These are phyloP conservation scores for Smutsia gigantea DNA, from an alignment of 2,797 vertebrate species.

Conservation along the genomic window DNA sequence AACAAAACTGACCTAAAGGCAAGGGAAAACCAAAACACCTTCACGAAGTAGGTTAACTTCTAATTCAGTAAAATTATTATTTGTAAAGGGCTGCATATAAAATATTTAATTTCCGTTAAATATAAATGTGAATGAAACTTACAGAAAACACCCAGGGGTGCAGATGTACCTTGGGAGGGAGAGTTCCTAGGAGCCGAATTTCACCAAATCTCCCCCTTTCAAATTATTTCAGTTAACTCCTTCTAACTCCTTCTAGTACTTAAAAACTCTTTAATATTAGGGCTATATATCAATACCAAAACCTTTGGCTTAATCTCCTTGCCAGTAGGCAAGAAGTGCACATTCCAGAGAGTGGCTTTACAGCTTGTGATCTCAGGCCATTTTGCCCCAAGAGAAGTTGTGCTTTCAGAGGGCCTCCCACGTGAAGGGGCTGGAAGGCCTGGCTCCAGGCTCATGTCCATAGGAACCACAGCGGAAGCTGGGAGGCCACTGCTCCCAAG, in stretches of 20 bases:
- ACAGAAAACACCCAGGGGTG: background rate
- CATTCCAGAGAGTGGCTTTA: background rate
- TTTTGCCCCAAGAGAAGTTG: background rate
- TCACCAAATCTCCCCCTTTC: background rate
- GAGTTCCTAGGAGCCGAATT: background rate
- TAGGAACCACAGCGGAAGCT: background rate
- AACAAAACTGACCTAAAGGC: background rate
- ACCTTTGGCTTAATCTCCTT: constrained; percentile 14
- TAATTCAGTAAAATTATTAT: constrained; percentile 22
- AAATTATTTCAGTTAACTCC: constrained; percentile 29
- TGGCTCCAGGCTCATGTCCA: background rate
- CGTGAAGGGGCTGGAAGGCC: background rate
- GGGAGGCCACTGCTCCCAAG: background rate
- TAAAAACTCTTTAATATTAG: constrained; percentile 55
- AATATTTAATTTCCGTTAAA: background rate
- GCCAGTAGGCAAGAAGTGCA: constrained; percentile 21
- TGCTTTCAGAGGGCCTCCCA: background rate
- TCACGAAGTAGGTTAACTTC: background rate
- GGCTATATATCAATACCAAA: constrained; percentile 33
- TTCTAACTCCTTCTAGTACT: background rate
- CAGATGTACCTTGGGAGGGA: background rate
- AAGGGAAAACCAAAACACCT: background rate
- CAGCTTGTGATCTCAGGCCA: background rate
- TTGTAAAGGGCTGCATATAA: background rate
- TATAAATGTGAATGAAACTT: background rate